A percentile compares a stretch with the other conserved stretches of the same genome.
phyloP scores from a whole-genome alignment of 2,888 invertebrate genomes.

The Aproaerema taeniolella region DNA sequence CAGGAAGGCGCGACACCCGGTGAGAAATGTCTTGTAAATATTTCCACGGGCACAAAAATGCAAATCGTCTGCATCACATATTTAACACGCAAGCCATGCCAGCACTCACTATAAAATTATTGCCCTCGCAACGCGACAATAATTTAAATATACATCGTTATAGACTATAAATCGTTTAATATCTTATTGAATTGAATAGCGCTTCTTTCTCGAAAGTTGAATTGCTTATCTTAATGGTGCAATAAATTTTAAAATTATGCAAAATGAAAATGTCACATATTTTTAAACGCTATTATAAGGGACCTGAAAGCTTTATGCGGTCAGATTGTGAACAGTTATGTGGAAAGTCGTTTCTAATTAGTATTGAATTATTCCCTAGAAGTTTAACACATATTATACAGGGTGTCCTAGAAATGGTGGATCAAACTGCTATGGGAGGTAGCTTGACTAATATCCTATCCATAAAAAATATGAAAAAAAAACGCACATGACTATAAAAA shows the following conservation, averaged over 20 bases:
- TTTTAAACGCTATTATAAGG: not conserved
- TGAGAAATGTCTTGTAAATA: constrained; percentile 30
- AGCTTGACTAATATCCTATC: too few species aligned
- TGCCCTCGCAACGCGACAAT: constrained; percentile 40
- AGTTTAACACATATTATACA: too few species aligned
- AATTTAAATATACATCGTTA: constrained; percentile 42
- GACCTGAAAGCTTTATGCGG: not conserved
- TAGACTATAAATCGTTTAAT: constrained; percentile 29
- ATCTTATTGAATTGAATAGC: constrained; percentile 14
- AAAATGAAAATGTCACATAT: constrained; percentile 1
- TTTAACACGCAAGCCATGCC: constrained; percentile 34
- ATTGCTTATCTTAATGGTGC: constrained; percentile 10
- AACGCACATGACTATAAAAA: too few species aligned
- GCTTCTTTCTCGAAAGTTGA: constrained; percentile 7
- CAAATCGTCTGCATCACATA: constrained; percentile 30
- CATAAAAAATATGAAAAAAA: too few species aligned
- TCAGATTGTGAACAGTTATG: not conserved
- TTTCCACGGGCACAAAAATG: constrained; percentile 46
- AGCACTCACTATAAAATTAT: constrained; percentile 40
- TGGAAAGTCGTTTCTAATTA: too few species aligned
- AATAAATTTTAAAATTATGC: constrained; percentile 16
- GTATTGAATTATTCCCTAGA: not conserved
- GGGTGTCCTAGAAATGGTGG: too few species aligned
- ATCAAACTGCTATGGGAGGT: too few species aligned
- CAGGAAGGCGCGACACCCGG: constrained; percentile 26